Percentiles rank a stretch among this genome's conserved stretches.
Evolutionary conservation across 30 jellyfish, hydroid and myxozoan genomes (phyloP).

Genomic region (Haliclystus octoradiatus): DNA sequence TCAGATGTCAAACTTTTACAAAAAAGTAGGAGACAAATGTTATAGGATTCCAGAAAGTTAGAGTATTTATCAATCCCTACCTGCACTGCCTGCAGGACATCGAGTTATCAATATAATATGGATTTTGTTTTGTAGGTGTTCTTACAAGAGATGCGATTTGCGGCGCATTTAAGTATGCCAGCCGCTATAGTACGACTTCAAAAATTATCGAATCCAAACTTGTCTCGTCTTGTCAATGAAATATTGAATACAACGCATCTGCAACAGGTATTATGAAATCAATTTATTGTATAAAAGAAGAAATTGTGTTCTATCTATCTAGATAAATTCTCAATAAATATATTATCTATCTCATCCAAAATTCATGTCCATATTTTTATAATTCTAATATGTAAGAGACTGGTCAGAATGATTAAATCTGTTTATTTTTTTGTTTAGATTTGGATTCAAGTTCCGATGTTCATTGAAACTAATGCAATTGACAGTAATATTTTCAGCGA

Average conservation of each 20-base stretch:
- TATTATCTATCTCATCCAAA: too few relatives aligned
- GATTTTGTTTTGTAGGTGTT: constrained; percentile 21
- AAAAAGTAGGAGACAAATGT: too few relatives aligned
- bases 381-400: too few relatives aligned
- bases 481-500: neutral
- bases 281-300: too few relatives aligned
- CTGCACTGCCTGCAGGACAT: neutral
- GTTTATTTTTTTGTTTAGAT: constrained; percentile 12
- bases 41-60: too few relatives aligned
- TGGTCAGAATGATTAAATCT: neutral
- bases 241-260: constrained; percentile 47
- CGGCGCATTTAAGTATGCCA: constrained; percentile 86
- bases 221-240: constrained; percentile 62
- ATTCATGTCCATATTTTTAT: too few relatives aligned
- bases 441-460: constrained; percentile 78
- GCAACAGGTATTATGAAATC: constrained; percentile 94
- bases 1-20: too few relatives aligned
- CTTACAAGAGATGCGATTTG: constrained; percentile 70
- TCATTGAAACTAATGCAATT: constrained; percentile 13
- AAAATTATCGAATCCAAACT: constrained; percentile 47
- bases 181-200: constrained; percentile 59
- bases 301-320: too few relatives aligned
- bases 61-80: too few relatives aligned
- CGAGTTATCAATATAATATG: neutral
- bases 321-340: too few relatives aligned